Evolutionary conservation across 2,797 vertebrate genomes (phyloP), one percentile per base, ranked within the genome.

Genomic region (Muscicapa striata): DNA sequence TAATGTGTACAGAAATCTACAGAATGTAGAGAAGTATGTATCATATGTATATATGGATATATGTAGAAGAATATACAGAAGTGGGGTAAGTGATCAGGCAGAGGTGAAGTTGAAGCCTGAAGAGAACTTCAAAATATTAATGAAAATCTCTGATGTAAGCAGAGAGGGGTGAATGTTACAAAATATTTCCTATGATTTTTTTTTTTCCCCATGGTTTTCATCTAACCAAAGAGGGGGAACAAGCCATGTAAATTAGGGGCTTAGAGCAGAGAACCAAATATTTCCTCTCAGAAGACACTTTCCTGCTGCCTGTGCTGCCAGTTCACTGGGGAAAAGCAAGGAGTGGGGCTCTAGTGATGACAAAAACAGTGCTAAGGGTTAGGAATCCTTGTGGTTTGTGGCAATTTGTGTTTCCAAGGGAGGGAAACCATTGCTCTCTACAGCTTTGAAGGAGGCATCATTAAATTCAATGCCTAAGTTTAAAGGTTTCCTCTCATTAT

Each of bases 231-330:
- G 21, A 26, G 13, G 11, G 32, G 52, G 40, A n/a, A 7, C 11
- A 27, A 41, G 10, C 40, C 8, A 2, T 18, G 12, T 26, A 38
- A 34, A 64, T 21, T 0, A 3, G 51, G 14, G 4, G 6, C 14
- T 43, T 38, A 52, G 23, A 46, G 27, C 32, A 68, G 30, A 45
- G 21, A 57, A 40, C 19, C 46, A 64, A 32, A 32, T 0, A 1
- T 13, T 77, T 34, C 9, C n/a, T 8, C 7, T 52, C 19, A 10
- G 26, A 64, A 51, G n/a, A 36, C 4, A 5, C 29, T 32, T 46
- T 34, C 19, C 9, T 48, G 30, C 63, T 86, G 34, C 49, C 29
- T 64, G 5, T 76, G 82, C 59, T 76, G 38, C n/a, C 26, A 20
- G 32, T 15, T 51, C 34, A n/a, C 24, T 45, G 40, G 23, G 2